Conservation (phyloP, 2,113 vertebrate genomes). For the Pollachius pollachius region DNA sequence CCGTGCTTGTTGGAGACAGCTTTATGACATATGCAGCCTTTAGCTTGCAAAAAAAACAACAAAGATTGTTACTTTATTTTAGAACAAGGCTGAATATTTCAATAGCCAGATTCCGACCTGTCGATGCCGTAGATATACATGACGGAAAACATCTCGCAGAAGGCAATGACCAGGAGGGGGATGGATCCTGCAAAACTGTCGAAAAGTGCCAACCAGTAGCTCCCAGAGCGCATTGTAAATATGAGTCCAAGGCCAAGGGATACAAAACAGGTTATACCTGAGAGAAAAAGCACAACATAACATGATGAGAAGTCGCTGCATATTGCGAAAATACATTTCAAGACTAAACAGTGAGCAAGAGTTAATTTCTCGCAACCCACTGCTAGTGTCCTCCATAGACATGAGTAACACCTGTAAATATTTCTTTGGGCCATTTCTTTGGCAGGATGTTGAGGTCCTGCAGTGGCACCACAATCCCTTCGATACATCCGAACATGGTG, state of each 20-base stretch:
- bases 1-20: constrained; percentile 1
- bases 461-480: constrained; percentile 88
- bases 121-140: constrained; percentile 89
- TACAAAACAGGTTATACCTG: constrained; percentile 79
- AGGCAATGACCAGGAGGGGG: constrained; percentile 86
- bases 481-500: constrained; percentile 95
- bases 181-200: constrained; percentile 89
- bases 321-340: background rate
- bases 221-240: constrained; percentile 85
- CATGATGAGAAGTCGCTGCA: too few species aligned
- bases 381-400: too few species aligned
- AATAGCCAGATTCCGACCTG: constrained; percentile 75
- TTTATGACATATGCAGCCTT: background rate
- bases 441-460: constrained; percentile 83
- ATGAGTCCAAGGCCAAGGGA: constrained; percentile 79
- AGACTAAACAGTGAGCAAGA: background rate
- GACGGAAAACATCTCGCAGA: constrained; percentile 88
- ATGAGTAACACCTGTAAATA: constrained; percentile 75
- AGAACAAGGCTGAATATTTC: background rate
- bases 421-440: constrained; percentile 84
- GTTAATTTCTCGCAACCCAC: background rate
- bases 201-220: constrained; percentile 90
- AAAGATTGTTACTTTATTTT: constrained; percentile 49
- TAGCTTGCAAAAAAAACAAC: too few species aligned
- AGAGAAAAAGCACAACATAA: constrained; percentile 12